phyloP scores from a whole-genome alignment of 2,888 invertebrate genomes.

The Diarsia rubi region DNA sequence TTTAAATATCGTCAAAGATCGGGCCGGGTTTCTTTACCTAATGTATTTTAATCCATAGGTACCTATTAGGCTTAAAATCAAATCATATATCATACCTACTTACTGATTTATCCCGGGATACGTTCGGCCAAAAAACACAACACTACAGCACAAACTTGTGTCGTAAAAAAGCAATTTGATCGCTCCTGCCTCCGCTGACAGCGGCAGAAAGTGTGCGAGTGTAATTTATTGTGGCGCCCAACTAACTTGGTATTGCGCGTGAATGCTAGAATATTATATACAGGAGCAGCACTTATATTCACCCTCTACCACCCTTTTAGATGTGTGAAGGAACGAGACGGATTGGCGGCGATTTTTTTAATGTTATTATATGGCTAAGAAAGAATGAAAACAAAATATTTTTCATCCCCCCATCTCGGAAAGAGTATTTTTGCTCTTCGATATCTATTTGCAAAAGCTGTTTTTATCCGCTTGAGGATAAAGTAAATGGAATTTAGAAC shows the following conservation, averaged over 20 bases:
- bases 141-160: slow-evolving; percentile 47
- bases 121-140: slow-evolving; percentile 6
- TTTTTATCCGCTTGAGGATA: too few species aligned
- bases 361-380: background rate
- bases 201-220: slow-evolving; percentile 15
- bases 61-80: too few species aligned
- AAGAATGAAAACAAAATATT: too few species aligned
- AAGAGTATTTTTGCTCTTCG: too few species aligned
- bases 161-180: slow-evolving; percentile 64
- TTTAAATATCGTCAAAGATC: too few species aligned
- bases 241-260: slow-evolving; percentile 54
- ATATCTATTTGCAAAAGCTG: too few species aligned
- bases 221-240: slow-evolving; percentile 55
- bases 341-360: background rate
- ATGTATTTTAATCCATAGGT: background rate
- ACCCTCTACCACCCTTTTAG: slow-evolving; percentile 23
- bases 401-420: too few species aligned
- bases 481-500: too few species aligned
- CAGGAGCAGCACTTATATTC: slow-evolving; percentile 38
- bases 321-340: background rate
- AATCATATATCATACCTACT: background rate
- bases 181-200: slow-evolving; percentile 42
- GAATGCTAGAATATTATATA: slow-evolving; percentile 49
- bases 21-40: too few species aligned
- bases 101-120: slow-evolving; percentile 13